These are phyloP conservation scores for Microctenopoma lineatum DNA, from an alignment of 2,797 vertebrate genomes.

Conservation along the genomic window DNA sequence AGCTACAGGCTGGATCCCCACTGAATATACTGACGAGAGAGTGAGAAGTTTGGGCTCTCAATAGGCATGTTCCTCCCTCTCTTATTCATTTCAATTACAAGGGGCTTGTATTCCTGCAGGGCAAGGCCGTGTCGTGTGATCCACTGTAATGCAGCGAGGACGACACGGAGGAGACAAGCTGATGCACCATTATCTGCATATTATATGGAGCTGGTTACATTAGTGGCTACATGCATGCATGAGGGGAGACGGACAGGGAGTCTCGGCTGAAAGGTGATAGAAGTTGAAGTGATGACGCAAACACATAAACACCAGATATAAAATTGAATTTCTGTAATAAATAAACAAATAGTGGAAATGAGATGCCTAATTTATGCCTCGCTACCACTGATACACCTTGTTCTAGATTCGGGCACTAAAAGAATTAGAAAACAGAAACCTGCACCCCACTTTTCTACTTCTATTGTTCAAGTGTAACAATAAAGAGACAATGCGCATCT, in stretches of 20 bases:
- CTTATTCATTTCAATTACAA: slow-evolving; percentile 83
- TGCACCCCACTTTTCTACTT: slow-evolving; percentile 32
- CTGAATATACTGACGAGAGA: slow-evolving; percentile 74
- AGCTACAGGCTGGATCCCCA: slow-evolving; percentile 72
- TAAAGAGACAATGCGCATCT: slow-evolving; percentile 38
- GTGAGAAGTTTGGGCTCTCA: slow-evolving; percentile 73
- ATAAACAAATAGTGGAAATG: slow-evolving; percentile 22
- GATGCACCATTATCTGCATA: slow-evolving; percentile 79
- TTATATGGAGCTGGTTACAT: slow-evolving; percentile 72
- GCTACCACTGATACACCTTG: slow-evolving; percentile 20
- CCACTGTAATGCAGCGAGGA: slow-evolving; percentile 69
- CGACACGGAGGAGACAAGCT: slow-evolving; percentile 65
- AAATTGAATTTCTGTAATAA: slow-evolving; percentile 12
- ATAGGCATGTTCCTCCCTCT: slow-evolving; percentile 74
- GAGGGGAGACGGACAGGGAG: slow-evolving; percentile 47
- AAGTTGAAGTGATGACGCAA: slow-evolving; percentile 39
- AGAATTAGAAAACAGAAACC: slow-evolving; percentile 21
- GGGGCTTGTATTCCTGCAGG: slow-evolving; percentile 82
- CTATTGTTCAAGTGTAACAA: slow-evolving; percentile 53
- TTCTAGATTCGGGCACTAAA: slow-evolving; percentile 29
- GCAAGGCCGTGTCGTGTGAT: slow-evolving; percentile 78
- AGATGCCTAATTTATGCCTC: slow-evolving; percentile 7
- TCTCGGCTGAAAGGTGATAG: slow-evolving; percentile 42
- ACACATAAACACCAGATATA: slow-evolving; percentile 37
- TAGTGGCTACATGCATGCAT: slow-evolving; percentile 41